These are phyloP conservation scores for Lynx canadensis DNA, from an alignment of 2,113 vertebrate species.

Conservation along the genomic window DNA sequence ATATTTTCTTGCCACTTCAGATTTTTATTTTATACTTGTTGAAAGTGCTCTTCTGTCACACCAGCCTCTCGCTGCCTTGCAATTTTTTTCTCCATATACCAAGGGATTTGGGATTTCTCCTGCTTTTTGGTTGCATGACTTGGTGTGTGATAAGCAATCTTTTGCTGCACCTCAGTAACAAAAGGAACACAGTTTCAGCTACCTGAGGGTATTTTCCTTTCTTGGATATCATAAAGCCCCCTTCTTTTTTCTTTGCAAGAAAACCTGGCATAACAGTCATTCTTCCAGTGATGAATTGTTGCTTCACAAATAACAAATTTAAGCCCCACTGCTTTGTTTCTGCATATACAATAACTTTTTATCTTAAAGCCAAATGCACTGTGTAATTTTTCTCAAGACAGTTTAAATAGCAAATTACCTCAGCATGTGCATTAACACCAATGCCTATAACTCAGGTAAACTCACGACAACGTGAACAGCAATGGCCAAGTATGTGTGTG, in stretches of 20 bases:
- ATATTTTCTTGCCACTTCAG: conserved; percentile 12
- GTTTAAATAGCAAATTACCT: conserved; percentile 15
- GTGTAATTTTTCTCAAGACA: conserved; percentile 15
- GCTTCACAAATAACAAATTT: conserved; percentile 24
- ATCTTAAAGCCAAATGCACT: conserved; percentile 21
- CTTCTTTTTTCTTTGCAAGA: not conserved
- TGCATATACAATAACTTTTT: conserved; percentile 8
- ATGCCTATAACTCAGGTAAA: not conserved
- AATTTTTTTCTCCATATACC: not conserved
- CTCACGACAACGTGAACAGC: not conserved
- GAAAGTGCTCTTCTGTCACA: conserved; percentile 6
- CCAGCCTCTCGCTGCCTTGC: not conserved
- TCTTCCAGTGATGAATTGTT: conserved; percentile 52
- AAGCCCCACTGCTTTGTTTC: conserved; percentile 16
- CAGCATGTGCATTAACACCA: not conserved
- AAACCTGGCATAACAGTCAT: not conserved
- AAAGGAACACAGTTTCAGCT: conserved; percentile 43
- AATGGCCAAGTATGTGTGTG: too few species aligned
- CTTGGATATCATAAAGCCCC: not conserved
- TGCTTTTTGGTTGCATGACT: not conserved
- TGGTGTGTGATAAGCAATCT: not conserved
- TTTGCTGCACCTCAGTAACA: not conserved
- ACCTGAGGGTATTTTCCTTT: not conserved
- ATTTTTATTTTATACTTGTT: conserved; percentile 25
- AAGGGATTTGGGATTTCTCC: conserved; percentile 10